Evolutionary conservation across 2,797 vertebrate genomes (phyloP).

Genomic region (Steatocranus sp.): DNA sequence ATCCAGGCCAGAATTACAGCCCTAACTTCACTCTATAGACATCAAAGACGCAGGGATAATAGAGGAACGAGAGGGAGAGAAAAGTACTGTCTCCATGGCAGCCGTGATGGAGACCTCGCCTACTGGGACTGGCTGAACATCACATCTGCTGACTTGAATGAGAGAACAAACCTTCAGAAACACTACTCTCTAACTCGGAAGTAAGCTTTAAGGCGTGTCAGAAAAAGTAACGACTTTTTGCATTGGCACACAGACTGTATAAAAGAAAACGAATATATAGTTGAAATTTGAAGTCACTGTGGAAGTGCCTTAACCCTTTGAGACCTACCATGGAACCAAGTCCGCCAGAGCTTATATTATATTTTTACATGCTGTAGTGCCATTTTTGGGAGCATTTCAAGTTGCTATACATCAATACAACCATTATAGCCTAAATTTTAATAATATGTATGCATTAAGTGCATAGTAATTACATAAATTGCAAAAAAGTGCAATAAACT

Average conservation of each 20-base stretch:
- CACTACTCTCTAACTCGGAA: background rate
- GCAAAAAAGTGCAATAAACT: too few relatives aligned
- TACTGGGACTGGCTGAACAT: conserved; percentile 13
- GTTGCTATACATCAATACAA: too few relatives aligned
- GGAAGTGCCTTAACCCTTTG: background rate
- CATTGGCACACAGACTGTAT: background rate
- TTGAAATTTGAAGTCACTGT: background rate
- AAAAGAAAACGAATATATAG: background rate
- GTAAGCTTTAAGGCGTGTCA: background rate
- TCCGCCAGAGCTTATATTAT: too few relatives aligned
- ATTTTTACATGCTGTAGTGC: too few relatives aligned
- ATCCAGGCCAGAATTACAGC: conserved; percentile 23
- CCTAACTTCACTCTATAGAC: conserved; percentile 4
- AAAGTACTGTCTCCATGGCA: conserved; percentile 43
- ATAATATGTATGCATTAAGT: too few relatives aligned
- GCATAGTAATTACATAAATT: too few relatives aligned
- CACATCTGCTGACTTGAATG: conserved; percentile 14
- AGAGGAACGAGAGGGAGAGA: conserved; percentile 10
- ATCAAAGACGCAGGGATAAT: conserved; percentile 37
- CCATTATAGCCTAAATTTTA: too few relatives aligned
- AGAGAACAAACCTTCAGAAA: background rate
- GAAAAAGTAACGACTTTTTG: background rate
- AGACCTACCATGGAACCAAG: too few relatives aligned
- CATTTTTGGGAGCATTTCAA: too few relatives aligned
- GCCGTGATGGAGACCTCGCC: conserved; percentile 23